Evolutionary conservation across 1,140 invertebrate species (phyloP).

Genomic region (Dendrolimus kikuchii): DNA sequence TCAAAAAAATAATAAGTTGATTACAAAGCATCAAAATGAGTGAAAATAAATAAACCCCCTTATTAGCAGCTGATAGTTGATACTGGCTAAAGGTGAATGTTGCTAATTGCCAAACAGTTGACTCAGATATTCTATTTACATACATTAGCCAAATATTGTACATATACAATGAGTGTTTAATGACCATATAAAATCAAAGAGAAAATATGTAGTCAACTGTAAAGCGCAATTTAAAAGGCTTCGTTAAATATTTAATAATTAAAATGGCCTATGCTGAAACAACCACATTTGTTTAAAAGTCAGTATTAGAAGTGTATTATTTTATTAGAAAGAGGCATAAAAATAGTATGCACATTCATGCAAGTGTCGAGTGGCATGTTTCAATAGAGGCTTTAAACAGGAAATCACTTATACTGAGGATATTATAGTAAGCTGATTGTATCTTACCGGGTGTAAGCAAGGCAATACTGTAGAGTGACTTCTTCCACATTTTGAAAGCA

Average conservation of each 20-base stretch:
- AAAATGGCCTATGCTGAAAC: constrained; percentile 55
- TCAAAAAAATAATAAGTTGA: constrained; percentile 34
- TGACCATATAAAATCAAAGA: background rate
- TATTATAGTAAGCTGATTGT: constrained; percentile 69
- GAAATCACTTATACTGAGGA: constrained; percentile 68
- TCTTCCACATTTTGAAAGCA: constrained; percentile 70
- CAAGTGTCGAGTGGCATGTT: constrained; percentile 36
- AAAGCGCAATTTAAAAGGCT: constrained; percentile 47
- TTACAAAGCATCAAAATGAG: constrained; percentile 42
- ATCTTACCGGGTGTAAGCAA: constrained; percentile 72
- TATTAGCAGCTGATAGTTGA: constrained; percentile 65
- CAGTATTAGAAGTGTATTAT: constrained; percentile 23
- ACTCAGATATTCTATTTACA: constrained; percentile 7
- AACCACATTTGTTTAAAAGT: constrained; percentile 24
- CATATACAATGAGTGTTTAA: background rate
- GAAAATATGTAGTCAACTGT: constrained; percentile 35
- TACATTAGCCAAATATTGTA: background rate
- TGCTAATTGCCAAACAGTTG: constrained; percentile 45
- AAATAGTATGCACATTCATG: constrained; percentile 24
- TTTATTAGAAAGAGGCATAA: constrained; percentile 8
- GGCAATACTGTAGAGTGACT: constrained; percentile 71
- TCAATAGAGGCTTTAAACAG: constrained; percentile 55
- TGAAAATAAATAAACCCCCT: constrained; percentile 49
- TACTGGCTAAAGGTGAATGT: constrained; percentile 42
- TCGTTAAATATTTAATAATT: constrained; percentile 40